Evolutionary conservation across 2,113 vertebrate species (phyloP).

Genomic region (Paedocypris sp.): DNA sequence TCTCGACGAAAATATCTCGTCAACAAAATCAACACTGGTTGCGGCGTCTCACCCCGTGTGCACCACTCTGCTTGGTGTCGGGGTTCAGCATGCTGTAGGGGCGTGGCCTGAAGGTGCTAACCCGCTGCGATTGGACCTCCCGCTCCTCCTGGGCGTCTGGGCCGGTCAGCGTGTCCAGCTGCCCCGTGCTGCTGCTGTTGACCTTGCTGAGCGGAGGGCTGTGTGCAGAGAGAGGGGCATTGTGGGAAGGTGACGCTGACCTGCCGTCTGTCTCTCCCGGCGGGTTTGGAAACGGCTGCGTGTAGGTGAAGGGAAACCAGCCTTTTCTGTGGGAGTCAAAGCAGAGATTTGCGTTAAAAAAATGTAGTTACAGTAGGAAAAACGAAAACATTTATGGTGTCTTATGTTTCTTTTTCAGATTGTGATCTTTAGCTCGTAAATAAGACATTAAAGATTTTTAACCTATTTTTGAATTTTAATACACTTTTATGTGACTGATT

Average conservation of each 20-base stretch:
- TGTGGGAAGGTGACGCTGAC: constrained; percentile 30
- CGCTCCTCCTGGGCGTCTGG: constrained; percentile 51
- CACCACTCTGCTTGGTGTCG: constrained; percentile 56
- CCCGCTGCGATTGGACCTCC: constrained; percentile 50
- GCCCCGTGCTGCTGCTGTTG: constrained; percentile 58
- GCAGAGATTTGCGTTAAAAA: constrained; percentile 22
- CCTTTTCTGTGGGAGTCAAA: constrained; percentile 70
- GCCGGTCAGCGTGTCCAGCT: constrained; percentile 56
- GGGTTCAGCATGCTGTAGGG: constrained; percentile 73
- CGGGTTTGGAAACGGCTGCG: constrained; percentile 53
- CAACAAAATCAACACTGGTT: too few species aligned
- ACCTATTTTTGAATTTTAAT: too few species aligned
- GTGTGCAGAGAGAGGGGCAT: constrained; percentile 1
- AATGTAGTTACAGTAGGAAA: too few species aligned
- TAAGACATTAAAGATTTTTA: too few species aligned
- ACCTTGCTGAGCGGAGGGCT: constrained; percentile 57
- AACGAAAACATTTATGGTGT: too few species aligned
- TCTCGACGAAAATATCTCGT: too few species aligned
- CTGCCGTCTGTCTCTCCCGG: constrained; percentile 48
- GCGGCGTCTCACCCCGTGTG: constrained; percentile 12
- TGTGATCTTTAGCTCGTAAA: too few species aligned
- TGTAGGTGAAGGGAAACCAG: constrained; percentile 79
- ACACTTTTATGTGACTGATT: too few species aligned
- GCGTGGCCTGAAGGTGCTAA: constrained; percentile 66
- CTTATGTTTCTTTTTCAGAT: too few species aligned